Evolutionary conservation across 2,113 vertebrate genomes (phyloP).

Genomic region (Marmota monax): DNA sequence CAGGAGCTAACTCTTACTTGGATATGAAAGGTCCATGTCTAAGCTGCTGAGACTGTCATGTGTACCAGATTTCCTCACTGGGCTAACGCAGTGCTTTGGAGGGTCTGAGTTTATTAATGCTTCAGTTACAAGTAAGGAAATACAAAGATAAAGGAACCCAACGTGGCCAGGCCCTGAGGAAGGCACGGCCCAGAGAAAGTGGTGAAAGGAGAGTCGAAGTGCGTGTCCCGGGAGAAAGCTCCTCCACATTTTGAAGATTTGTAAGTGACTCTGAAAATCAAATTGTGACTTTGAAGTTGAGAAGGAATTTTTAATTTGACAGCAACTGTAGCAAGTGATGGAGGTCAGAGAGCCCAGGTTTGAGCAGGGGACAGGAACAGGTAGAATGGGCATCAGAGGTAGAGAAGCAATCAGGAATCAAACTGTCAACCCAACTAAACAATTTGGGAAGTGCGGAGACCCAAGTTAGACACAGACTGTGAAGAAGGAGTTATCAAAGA

Average conservation of each 20-base stretch:
- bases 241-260: neutral
- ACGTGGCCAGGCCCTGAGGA: neutral
- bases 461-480: too few relatives aligned
- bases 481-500: neutral
- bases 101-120: rapidly evolving
- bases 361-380: too few relatives aligned
- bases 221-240: rapidly evolving
- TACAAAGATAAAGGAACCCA: neutral
- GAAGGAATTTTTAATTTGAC: neutral
- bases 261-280: neutral
- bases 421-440: neutral
- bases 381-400: rapidly evolving
- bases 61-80: neutral
- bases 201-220: too few relatives aligned
- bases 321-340: neutral
- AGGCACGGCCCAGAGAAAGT: neutral
- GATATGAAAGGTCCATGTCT: neutral
- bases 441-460: neutral
- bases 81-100: neutral
- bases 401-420: neutral
- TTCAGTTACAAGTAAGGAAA: neutral
- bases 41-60: neutral
- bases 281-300: neutral
- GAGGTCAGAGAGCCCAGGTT: neutral
- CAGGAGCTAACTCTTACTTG: neutral